These are phyloP conservation scores for Apodemia hepburni DNA, from an alignment of 2,888 invertebrate genomes.

Conservation along the genomic window DNA sequence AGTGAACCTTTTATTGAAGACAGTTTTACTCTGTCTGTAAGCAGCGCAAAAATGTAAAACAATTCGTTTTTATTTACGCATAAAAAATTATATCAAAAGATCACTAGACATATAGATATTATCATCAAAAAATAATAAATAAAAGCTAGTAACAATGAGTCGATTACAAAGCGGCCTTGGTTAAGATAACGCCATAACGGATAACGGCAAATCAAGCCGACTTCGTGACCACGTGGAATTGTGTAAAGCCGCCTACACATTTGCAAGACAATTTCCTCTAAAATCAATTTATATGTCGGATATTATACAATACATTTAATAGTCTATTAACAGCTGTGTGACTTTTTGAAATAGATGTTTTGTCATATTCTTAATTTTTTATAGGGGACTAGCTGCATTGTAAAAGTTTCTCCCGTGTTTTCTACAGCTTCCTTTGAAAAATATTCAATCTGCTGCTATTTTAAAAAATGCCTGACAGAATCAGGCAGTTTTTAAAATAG, in stretches of 20 bases:
- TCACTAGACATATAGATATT: background rate
- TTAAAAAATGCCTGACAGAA: too few relatives aligned
- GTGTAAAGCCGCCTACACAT: background rate
- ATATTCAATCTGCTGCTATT: too few relatives aligned
- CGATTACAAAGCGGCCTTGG: constrained; percentile 7
- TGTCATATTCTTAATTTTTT: background rate
- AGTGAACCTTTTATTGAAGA: too few relatives aligned
- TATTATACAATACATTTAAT: background rate
- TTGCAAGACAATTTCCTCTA: constrained; percentile 1
- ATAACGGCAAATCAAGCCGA: background rate
- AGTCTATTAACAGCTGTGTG: background rate
- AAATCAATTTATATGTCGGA: background rate
- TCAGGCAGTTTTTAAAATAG: too few relatives aligned
- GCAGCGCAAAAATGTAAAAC: too few relatives aligned
- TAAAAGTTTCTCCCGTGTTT: too few relatives aligned
- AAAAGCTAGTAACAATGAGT: constrained; percentile 6
- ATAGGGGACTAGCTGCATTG: too few relatives aligned
- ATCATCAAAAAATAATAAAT: background rate
- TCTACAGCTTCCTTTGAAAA: too few relatives aligned
- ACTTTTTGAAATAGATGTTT: background rate
- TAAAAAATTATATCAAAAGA: background rate
- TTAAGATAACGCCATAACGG: constrained; percentile 8
- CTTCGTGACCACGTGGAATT: constrained; percentile 5
- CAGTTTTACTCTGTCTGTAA: too few relatives aligned
- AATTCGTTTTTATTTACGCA: too few relatives aligned